Conservation (phyloP, 2,797 vertebrate genomes). For the Schizopygopsis pylzovi region DNA sequence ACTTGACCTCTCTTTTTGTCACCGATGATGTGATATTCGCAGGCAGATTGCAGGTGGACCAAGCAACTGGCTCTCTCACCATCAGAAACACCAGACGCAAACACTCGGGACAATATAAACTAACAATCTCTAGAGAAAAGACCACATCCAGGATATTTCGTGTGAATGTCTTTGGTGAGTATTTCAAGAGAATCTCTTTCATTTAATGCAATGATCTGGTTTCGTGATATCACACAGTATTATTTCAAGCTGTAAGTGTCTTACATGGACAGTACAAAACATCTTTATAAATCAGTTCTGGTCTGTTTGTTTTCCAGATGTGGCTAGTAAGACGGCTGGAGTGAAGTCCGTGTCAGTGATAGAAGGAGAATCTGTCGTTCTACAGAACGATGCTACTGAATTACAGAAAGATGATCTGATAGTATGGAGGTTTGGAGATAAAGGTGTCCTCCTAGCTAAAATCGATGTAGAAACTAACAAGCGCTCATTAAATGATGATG, state of each 20-base stretch:
- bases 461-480: not conserved
- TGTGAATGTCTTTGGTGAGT: not conserved
- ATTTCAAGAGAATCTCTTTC: not conserved
- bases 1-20: not conserved
- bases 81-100: not conserved
- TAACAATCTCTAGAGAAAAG: not conserved
- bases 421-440: not conserved
- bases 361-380: not conserved
- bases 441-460: not conserved
- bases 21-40: not conserved
- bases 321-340: not conserved
- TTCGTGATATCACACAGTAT: not conserved
- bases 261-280: not conserved
- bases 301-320: not conserved
- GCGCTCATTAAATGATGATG: not conserved
- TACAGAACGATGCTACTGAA: not conserved
- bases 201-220: not conserved
- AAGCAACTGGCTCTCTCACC: not conserved
- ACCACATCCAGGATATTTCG: not conserved
- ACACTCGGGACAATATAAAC: not conserved
- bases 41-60: not conserved
- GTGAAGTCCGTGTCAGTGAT: not conserved
- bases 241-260: not conserved
- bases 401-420: not conserved
- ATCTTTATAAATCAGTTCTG: not conserved